Evolutionary conservation across 2,797 vertebrate genomes (phyloP).

Genomic region (Pygocentrus nattereri): DNA sequence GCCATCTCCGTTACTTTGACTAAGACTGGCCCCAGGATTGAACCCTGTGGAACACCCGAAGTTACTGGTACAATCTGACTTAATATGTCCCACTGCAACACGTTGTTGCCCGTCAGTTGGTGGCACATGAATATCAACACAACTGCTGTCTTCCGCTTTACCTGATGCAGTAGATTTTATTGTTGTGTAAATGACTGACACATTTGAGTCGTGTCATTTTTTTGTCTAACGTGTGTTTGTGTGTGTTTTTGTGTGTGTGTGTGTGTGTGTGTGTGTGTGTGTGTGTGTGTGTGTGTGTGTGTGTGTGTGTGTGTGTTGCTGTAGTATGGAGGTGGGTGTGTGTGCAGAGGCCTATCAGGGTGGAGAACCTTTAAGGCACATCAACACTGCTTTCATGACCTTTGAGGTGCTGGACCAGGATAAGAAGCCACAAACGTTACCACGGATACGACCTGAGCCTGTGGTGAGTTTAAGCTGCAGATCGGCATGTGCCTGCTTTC

Average conservation of each 20-base stretch:
- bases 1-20: too few relatives aligned
- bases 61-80: too few relatives aligned
- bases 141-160: background rate
- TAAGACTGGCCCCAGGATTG: too few relatives aligned
- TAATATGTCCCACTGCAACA: too few relatives aligned
- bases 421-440: constrained; percentile 81
- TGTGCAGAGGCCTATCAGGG: constrained; percentile 94
- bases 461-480: constrained; percentile 79
- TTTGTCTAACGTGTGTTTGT: too few relatives aligned
- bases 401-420: constrained; percentile 89
- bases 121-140: background rate
- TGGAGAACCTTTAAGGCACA: constrained; percentile 84
- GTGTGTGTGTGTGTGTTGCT: background rate
- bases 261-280: background rate
- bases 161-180: background rate
- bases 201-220: too few relatives aligned
- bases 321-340: constrained; percentile 97
- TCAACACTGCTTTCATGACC: constrained; percentile 98
- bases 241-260: background rate
- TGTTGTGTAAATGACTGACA: too few relatives aligned
- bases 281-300: background rate
- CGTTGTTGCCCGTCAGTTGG: too few relatives aligned
- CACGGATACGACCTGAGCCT: constrained; percentile 87
- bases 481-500: background rate
- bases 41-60: too few relatives aligned